These are phyloP conservation scores for Lithobius niger DNA, from an alignment of 1,140 invertebrate species.

Conservation along the genomic window DNA sequence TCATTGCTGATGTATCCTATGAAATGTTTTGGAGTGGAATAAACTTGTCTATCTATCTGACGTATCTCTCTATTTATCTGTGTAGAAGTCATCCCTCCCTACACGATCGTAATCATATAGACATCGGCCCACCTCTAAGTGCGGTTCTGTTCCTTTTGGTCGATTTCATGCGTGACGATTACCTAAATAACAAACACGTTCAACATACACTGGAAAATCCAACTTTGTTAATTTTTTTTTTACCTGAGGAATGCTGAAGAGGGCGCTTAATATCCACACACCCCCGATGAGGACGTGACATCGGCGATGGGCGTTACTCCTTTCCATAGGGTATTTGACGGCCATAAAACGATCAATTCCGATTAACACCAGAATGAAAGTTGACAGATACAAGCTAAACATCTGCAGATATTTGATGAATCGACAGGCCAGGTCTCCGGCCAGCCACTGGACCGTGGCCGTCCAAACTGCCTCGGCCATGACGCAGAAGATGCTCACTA, in stretches of 20 bases:
- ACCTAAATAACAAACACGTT: no score
- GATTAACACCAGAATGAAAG: slow-evolving; percentile 65
- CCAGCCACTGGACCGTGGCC: slow-evolving; percentile 63
- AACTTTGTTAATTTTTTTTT: no score
- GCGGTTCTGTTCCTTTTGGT: no score
- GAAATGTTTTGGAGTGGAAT: no score
- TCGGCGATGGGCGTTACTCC: slow-evolving; percentile 45
- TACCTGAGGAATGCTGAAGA: slow-evolving; percentile 71
- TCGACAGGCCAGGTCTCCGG: slow-evolving; percentile 61
- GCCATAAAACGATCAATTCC: slow-evolving; percentile 61
- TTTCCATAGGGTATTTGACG: slow-evolving; percentile 63
- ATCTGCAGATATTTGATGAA: slow-evolving; percentile 66
- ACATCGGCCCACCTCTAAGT: no score
- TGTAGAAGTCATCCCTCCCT: no score
- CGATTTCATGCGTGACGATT: no score
- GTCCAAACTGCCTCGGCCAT: slow-evolving; percentile 60
- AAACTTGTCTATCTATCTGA: no score
- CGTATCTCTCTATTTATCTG: no score
- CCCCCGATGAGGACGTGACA: slow-evolving; percentile 45
- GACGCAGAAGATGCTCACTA: slow-evolving; percentile 66
- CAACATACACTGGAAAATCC: no score
- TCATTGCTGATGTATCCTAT: no score
- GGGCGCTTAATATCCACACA: slow-evolving; percentile 51
- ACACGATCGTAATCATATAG: no score
- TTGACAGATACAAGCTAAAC: slow-evolving; percentile 68